Base-by-base conservation (phyloP, 2,113 vertebrate genomes). In the Thomomys bottae region DNA sequence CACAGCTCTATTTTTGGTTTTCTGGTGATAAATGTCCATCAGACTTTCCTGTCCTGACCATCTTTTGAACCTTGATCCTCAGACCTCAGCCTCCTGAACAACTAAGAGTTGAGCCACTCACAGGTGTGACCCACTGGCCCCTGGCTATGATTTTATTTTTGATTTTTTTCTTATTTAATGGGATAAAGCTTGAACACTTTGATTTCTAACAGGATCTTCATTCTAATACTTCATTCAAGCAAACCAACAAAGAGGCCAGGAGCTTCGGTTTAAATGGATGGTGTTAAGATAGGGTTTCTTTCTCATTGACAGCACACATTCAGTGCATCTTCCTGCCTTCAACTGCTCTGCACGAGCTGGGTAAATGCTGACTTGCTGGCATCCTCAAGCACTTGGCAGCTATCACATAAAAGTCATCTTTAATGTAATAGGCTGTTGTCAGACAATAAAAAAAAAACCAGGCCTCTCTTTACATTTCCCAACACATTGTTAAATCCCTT, bases 391-490 rank as follows among this genome's bases (percentile, higher is more conserved):
- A 68, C 8, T 57, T 57, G 8, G n/a, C 75, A 45, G 85, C 10
- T 34, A 32, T 71, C 68, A 73, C 26, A 78, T 68, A 83, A 24
- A 66, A 42, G 24, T 34, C 84, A 18, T 57, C n/a, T 88, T 81
- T 30, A 85, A 32, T 49, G 15, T 64, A 68, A 68, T 63, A 11
- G 67, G 24, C 17, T 59, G 42, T 91, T 82, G 66, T 73, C 81
- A 79, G 30, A 82, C 66, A 79, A 30, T 49, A 3, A 14, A 42
- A 80, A 71, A 77, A 38, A 90, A 92, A 94, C 38, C 42, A 75
- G 80, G 12, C 49, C 38, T 87, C 72, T 89, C 34, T 92, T 64
- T 61, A 84, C 84, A 78, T 90, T 77, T 79, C 34, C 45, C 85
- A 23, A 83, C 76, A 59, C 38, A 34, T 57, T 85, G 24, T 78